Evolutionary conservation across 2,797 vertebrate genomes (phyloP), one percentile per base, ranked within the genome.

Genomic region (Menidia menidia): DNA sequence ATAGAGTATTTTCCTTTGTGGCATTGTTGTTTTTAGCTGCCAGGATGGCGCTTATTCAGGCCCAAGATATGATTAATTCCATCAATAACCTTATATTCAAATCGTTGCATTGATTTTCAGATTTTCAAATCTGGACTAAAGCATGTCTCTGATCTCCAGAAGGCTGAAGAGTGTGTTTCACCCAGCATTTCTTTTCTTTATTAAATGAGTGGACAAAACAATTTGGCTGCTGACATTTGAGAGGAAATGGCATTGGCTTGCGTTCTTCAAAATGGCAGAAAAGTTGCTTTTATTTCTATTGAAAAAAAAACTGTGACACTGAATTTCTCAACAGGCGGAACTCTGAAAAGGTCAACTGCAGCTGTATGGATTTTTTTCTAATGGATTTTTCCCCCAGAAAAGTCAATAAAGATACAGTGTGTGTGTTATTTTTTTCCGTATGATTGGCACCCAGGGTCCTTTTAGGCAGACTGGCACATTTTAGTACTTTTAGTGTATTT

Each of bases 211-310:
- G 80, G 79, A 85, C 75, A 73, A 71, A 13, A 70, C 79, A 86
- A 81, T 87, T 82, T 85, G 78, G 65, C 75, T 67, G 83, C 77
- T 91, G 89, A 88, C 87, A 90, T 90, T 92, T 90, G 16, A 82
- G 78, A 88, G 75, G 71, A 89, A 87, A 83, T 73, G 53, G 58
- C 75, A 64, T 11, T 33, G 74, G 39, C 48, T 50, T 64, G 74
- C 75, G 25, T 77, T 87, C 54, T 25, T 44, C 62, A 68, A 69
- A 87, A 84, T 85, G 76, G 80, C 79, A 83, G 71, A 39, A 58
- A 74, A 77, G 68, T 87, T 87, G 77, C 68, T 78, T 82, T 87
- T 80, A 69, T 84, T 78, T 68, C 53, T 25, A 14, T 18, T 32
- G 35, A 82, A 80, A 81, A 57, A 41, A 83, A 83, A 78, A 78